Base-by-base conservation (phyloP, 2,888 invertebrate species). In the Stenodera caucasica region DNA sequence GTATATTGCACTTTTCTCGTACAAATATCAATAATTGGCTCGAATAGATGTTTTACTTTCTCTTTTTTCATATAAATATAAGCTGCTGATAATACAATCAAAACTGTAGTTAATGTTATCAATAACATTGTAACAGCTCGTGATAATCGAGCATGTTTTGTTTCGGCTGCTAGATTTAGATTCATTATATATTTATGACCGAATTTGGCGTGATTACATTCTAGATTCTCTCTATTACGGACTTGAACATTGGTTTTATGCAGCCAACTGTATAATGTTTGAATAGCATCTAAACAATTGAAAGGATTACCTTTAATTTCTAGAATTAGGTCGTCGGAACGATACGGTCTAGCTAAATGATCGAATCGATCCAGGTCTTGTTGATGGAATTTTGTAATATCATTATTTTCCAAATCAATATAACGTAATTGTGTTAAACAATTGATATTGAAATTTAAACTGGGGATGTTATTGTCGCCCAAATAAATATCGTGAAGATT, bases 1-100 rank as follows among this genome's bases (percentile, higher is more conserved):
- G 89, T 89, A 70, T 90, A 90, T 65, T 89, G 88, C 35, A 90
- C 90, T 75, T 89, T 88, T 73, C 87, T 84, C 35, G 87, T 84
- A 37, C 89, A 85, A 57, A 85, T 84, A 67, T 88, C 86, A 51
- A 89, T 81, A 30, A 89, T 81, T 0, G 89, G 88, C 30, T 82
- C 82, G 40, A 88, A 81, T 75, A 84, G 84, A 60, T 81, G 82
- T 65, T 83, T 83, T 50, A 90, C 79, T 62, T 83, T 82, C 58
- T 84, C 82, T 64, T 86, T 83, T 72, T 88, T 88, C 32, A 87
- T 79, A 72, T 89, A 89, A 21, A 85, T 80, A 55, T 89, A 81
- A 3, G 86, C 84, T 26, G 82, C 79, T 8, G 88, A 74, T 8
- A 88, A 76, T 3, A 81, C 80, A 29, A 87, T 70, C 33, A 88